phyloP scores from a whole-genome alignment of 2,113 vertebrate species.

The Struthio camelus region DNA sequence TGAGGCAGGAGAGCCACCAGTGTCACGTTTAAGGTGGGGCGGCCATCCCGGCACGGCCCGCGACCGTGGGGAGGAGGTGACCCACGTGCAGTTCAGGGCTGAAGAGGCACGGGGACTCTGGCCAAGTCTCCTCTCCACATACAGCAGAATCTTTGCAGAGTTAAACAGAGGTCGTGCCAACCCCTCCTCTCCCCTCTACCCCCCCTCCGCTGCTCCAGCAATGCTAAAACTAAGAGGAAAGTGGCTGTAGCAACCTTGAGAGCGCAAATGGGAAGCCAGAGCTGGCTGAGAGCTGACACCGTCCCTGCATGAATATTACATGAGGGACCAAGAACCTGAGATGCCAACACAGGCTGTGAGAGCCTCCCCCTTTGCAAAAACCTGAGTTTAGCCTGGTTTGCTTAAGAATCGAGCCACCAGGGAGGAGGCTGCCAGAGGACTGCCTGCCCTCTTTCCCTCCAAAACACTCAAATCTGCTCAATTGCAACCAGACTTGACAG shows the following conservation, averaged over 20 bases:
- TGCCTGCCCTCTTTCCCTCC: not conserved
- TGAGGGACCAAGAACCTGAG: conserved; percentile 81
- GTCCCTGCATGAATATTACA: conserved; percentile 81
- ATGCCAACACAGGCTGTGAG: conserved; percentile 28
- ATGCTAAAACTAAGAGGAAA: not conserved
- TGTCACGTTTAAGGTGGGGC: not conserved
- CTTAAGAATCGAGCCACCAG: rapidly evolving
- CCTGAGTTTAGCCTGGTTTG: not conserved
- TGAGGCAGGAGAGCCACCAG: not conserved
- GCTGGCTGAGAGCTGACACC: conserved; percentile 78
- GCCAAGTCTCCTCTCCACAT: not conserved
- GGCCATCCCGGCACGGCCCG: not conserved
- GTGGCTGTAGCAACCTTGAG: conserved; percentile 47
- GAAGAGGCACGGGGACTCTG: not conserved
- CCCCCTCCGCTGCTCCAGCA: not conserved
- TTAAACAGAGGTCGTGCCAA: not conserved
- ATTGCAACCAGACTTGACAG: rapidly evolving
- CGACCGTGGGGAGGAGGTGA: too few relatives aligned
- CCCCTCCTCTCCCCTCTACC: not conserved
- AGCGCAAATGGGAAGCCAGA: conserved; percentile 13
- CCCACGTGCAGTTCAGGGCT: rapidly evolving
- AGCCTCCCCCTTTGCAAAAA: not conserved
- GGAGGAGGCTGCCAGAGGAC: not conserved
- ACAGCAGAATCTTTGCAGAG: not conserved
- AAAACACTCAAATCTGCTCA: not conserved